phyloP scores from a whole-genome alignment of 2,113 vertebrate genomes.

The Nothoprocta pentlandii region DNA sequence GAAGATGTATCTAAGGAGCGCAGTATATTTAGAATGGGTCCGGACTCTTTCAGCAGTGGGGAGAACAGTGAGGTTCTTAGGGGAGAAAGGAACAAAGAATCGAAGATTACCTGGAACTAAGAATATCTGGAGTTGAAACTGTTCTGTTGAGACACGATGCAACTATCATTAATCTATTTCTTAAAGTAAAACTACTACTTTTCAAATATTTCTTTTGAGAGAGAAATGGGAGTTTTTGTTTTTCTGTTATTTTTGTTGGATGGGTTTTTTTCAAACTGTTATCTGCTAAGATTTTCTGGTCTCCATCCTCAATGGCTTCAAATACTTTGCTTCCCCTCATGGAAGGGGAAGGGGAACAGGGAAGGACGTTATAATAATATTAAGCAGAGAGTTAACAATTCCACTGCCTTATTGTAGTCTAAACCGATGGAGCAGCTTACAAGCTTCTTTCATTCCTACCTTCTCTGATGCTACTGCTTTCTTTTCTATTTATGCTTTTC shows the following conservation, averaged over 20 bases:
- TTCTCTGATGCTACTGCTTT: not conserved
- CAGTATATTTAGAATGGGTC: fast-evolving
- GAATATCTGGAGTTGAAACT: not conserved
- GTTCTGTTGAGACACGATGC: not conserved
- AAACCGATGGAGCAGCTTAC: not conserved
- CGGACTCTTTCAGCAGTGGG: not conserved
- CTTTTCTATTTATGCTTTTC: not conserved
- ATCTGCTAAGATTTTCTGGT: not conserved
- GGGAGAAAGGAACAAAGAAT: not conserved
- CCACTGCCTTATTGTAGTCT: not conserved
- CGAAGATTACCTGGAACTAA: not conserved
- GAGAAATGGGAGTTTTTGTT: not conserved
- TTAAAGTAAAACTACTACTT: not conserved
- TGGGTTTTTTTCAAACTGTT: not conserved
- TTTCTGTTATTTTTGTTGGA: not conserved
- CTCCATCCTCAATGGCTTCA: not conserved
- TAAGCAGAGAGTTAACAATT: not conserved
- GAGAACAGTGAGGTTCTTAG: not conserved
- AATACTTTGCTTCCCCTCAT: not conserved
- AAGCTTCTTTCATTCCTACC: not conserved
- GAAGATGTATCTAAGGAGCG: not conserved
- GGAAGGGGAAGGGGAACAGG: too few relatives aligned
- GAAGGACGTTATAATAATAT: not conserved
- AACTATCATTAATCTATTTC: not conserved
- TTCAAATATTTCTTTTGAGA: not conserved